These are phyloP conservation scores for Ovibos moschatus DNA, from an alignment of 2,113 vertebrate genomes.

Conservation along the genomic window DNA sequence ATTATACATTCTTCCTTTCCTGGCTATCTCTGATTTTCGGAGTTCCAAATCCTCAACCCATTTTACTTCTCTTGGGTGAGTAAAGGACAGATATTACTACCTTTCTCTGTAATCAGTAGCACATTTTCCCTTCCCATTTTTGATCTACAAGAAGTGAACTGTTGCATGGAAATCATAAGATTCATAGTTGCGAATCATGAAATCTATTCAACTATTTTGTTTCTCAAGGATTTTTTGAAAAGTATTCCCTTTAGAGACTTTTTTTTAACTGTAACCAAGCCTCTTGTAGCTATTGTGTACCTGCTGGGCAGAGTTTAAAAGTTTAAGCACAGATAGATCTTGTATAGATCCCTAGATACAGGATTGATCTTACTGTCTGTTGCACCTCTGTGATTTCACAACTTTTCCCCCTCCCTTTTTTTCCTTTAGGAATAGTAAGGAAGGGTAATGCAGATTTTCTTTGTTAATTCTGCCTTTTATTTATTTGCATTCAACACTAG, in stretches of 20 bases:
- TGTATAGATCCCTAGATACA: not conserved
- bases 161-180: not conserved
- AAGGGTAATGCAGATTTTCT: not conserved
- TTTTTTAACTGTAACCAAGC: not conserved
- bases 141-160: not conserved
- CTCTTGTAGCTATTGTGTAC: not conserved
- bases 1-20: not conserved
- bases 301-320: not conserved
- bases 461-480: not conserved
- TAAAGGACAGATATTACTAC: not conserved
- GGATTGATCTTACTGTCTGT: not conserved
- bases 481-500: constrained; percentile 12
- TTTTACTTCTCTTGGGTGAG: not conserved
- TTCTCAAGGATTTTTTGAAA: not conserved
- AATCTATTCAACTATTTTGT: not conserved
- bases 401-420: not conserved
- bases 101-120: not conserved
- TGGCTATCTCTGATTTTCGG: not conserved
- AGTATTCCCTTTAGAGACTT: not conserved
- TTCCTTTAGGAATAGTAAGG: not conserved
- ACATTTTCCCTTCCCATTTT: not conserved
- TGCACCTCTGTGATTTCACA: not conserved
- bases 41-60: not conserved
- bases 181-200: not conserved
- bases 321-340: not conserved